These are phyloP conservation scores for Hartigia nigra DNA, from an alignment of 2,888 invertebrate species.

Conservation along the genomic window DNA sequence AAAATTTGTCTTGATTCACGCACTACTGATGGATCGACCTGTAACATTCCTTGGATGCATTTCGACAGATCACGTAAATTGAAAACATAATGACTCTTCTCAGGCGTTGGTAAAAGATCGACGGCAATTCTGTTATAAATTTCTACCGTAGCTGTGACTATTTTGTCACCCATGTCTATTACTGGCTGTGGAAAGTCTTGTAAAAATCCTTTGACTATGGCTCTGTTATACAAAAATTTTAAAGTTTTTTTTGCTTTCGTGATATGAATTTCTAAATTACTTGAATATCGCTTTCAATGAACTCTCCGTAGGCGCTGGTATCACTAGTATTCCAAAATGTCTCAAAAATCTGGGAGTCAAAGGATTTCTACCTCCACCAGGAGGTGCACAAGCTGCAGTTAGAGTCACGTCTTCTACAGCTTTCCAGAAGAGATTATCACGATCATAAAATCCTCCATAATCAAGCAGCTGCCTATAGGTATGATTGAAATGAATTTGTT, in stretches of 20 bases:
- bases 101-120: constrained; percentile 89
- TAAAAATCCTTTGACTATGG: constrained; percentile 81
- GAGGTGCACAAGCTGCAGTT: constrained; percentile 88
- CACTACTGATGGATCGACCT: constrained; percentile 80
- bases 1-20: constrained; percentile 76
- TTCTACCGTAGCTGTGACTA: constrained; percentile 86
- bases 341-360: constrained; percentile 86
- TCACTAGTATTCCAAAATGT: constrained; percentile 87
- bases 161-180: constrained; percentile 74
- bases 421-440: constrained; percentile 91
- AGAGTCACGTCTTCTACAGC: constrained; percentile 85
- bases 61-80: constrained; percentile 92
- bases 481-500: not conserved
- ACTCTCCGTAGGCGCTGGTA: constrained; percentile 83
- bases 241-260: not conserved
- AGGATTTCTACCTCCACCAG: constrained; percentile 90
- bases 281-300: constrained; percentile 84
- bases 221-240: constrained; percentile 62
- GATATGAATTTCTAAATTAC: constrained; percentile 30
- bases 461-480: constrained; percentile 76
- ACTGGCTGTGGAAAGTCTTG: constrained; percentile 80
- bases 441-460: constrained; percentile 86
- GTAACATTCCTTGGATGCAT: constrained; percentile 89
- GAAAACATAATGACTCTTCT: constrained; percentile 93
- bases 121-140: constrained; percentile 83